phyloP scores from a whole-genome alignment of 1,140 invertebrate genomes.

The Aphaenogaster floridana region DNA sequence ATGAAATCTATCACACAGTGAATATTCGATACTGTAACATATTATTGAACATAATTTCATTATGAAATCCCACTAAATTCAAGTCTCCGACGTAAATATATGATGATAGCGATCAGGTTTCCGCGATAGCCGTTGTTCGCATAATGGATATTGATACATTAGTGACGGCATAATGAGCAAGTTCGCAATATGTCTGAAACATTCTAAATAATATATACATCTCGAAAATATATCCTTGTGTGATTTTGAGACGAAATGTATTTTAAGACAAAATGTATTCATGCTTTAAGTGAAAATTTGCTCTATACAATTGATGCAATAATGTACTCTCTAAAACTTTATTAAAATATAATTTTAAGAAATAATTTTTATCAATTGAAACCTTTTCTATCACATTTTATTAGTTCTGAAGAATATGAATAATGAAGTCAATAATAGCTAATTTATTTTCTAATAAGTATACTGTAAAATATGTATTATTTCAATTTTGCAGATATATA shows the following conservation, averaged over 20 bases:
- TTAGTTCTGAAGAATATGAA: too few relatives aligned
- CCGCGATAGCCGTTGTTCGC: background rate
- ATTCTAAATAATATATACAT: background rate
- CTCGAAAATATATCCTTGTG: background rate
- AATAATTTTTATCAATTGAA: too few relatives aligned
- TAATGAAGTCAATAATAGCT: too few relatives aligned
- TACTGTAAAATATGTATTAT: too few relatives aligned
- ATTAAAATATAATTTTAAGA: too few relatives aligned
- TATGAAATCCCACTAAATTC: constrained; percentile 26
- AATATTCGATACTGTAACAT: background rate
- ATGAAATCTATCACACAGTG: background rate
- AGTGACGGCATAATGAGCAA: background rate
- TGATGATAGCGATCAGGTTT: constrained; percentile 31
- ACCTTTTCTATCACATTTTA: too few relatives aligned
- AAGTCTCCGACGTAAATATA: constrained; percentile 21
- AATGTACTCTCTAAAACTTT: too few relatives aligned
- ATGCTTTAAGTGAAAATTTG: background rate
- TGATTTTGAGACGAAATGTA: background rate
- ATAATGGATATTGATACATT: constrained; percentile 38
- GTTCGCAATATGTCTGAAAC: background rate
- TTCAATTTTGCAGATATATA: too few relatives aligned
- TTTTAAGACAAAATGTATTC: background rate
- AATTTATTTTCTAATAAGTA: too few relatives aligned
- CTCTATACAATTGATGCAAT: too few relatives aligned
- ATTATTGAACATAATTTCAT: constrained; percentile 9